Conservation (phyloP, 2,113 vertebrate genomes). For the Poeciliopsis retropinna region DNA sequence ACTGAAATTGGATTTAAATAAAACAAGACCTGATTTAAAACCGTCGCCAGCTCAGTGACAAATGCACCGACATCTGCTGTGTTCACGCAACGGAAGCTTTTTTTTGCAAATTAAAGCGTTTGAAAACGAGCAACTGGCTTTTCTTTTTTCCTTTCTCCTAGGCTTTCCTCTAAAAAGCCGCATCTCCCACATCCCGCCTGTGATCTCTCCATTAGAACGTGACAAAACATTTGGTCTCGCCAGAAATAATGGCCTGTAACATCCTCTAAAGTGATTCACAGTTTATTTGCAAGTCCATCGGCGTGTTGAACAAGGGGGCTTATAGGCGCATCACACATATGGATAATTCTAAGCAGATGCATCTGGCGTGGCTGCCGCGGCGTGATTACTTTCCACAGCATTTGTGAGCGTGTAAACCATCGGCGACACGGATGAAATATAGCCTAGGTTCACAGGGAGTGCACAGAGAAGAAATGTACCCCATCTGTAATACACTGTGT, state of each 20-base stretch:
- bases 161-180: slow-evolving; percentile 26
- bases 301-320: slow-evolving; percentile 63
- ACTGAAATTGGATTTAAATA: neutral
- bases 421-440: slow-evolving; percentile 93
- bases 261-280: slow-evolving; percentile 67
- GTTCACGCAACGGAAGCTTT: neutral
- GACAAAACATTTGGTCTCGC: slow-evolving; percentile 73
- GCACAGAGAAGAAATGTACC: slow-evolving; percentile 96
- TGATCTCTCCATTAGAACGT: slow-evolving; percentile 69
- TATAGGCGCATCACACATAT: slow-evolving; percentile 70
- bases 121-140: neutral
- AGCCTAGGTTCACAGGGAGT: slow-evolving; percentile 92
- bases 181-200: slow-evolving; percentile 41
- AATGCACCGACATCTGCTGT: neutral
- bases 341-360: slow-evolving; percentile 88
- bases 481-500: slow-evolving; percentile 99
- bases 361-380: slow-evolving; percentile 72
- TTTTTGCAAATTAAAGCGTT: neutral
- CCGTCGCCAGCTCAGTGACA: neutral
- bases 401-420: slow-evolving; percentile 86
- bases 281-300: slow-evolving; percentile 75
- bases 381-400: slow-evolving; percentile 89
- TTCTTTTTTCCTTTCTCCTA: neutral
- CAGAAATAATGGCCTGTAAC: slow-evolving; percentile 70
- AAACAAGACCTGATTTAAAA: neutral